Base-by-base conservation (phyloP, 2,888 invertebrate species). In the Sialis lutaria region DNA sequence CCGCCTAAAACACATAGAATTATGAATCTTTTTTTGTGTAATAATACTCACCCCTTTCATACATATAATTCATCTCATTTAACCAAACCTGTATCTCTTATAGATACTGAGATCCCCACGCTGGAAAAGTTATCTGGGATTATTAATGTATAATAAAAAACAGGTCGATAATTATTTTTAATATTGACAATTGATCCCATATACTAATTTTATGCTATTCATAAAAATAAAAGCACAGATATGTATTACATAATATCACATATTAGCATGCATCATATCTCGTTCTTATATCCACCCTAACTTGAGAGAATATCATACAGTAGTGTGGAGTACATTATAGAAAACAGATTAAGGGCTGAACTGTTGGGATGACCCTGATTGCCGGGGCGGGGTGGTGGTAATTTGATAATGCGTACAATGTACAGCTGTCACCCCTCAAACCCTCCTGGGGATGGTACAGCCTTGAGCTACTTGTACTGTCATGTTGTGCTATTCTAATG, bases 361-460 rank as follows among this genome's bases (percentile, higher is more conserved):
- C 46, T 40, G 46, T 12, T 40, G 31, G 46, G 13, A 46, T 46
- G 46, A 46, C 33, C 46, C 46, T 46, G 46, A 46, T 46, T 46
- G 46, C 34, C 40, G 33, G 46, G 46, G 46, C 32, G 46, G 40
- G 39, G 10, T 31, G 62, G 63, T 61, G 64, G 65, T 67, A 67
- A 67, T 67, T 67, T 65, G 66, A 67, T 67, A 67, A 67, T 67
- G 64, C 64, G 63, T 60, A 30, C 35, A 46, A 12, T 46, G 40
- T 46, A 46, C 46, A 46, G 46, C 46, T 46, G 46, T 46, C 43
- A 22, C 22, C 22, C 22, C 22, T 22, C 22, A 22, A 22, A 22
- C 22, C 22, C 22, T 22, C 22, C 22, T 22, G 22, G 22, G 22
- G 22, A 22, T 22, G 22, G 22, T 22, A 22, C 22, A 22, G 22